Conservation (phyloP, 2,888 invertebrate species). For the Elysia crispata region DNA sequence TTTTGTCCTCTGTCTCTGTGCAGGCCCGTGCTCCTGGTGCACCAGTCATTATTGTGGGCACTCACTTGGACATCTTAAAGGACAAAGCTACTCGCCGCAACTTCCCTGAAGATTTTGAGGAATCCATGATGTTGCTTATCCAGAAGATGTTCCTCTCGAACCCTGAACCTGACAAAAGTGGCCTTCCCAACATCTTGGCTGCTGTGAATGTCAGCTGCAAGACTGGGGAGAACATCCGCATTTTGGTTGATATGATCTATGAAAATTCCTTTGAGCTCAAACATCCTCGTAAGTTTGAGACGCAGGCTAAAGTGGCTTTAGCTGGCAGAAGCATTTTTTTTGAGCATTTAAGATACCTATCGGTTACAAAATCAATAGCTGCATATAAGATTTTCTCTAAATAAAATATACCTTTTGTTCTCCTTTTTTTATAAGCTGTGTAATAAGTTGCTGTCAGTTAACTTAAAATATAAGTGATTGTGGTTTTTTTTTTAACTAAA, state of each 20-base stretch:
- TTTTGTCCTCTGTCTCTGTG: conserved; percentile 30
- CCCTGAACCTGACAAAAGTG: conserved; percentile 96
- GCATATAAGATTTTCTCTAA: too few relatives aligned
- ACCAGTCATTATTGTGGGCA: conserved; percentile 96
- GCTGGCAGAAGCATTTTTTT: too few relatives aligned
- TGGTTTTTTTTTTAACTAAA: too few relatives aligned
- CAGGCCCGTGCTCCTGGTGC: conserved; percentile 95
- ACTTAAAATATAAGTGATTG: too few relatives aligned
- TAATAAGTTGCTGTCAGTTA: too few relatives aligned
- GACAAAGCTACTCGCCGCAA: conserved; percentile 81
- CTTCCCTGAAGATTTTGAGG: conserved; percentile 88
- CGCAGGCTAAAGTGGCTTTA: not conserved
- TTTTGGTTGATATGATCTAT: conserved; percentile 93
- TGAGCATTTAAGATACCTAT: too few relatives aligned
- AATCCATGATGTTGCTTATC: conserved; percentile 85
- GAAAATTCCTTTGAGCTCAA: conserved; percentile 94
- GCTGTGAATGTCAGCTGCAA: conserved; percentile 90
- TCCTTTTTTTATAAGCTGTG: too few relatives aligned
- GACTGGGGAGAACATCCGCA: conserved; percentile 91
- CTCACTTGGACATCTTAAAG: conserved; percentile 89
- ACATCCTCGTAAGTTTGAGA: conserved; percentile 84
- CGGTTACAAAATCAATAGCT: too few relatives aligned
- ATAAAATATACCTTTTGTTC: too few relatives aligned
- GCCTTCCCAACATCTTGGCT: conserved; percentile 93
- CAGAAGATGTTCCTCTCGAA: conserved; percentile 85